These are phyloP conservation scores for Aphidius gifuensis DNA, from an alignment of 1,140 invertebrate species.

Conservation along the genomic window DNA sequence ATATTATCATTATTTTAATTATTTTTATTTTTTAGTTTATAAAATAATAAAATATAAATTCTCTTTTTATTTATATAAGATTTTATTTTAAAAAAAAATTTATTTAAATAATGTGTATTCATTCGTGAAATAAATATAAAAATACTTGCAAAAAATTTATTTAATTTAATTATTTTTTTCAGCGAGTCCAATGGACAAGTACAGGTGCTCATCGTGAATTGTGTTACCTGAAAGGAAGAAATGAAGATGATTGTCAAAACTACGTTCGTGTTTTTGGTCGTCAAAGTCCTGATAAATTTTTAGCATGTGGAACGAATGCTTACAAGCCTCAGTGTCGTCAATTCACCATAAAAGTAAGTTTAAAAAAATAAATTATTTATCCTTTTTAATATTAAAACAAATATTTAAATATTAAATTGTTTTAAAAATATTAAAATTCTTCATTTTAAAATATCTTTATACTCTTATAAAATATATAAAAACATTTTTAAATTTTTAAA, in stretches of 20 bases:
- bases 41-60: too few relatives aligned
- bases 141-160: not conserved
- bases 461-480: too few relatives aligned
- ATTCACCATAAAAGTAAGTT: constrained; percentile 63
- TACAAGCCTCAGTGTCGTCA: constrained; percentile 90
- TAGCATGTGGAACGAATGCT: constrained; percentile 95
- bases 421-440: not conserved
- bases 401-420: not conserved
- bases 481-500: too few relatives aligned
- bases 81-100: too few relatives aligned
- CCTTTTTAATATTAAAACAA: not conserved
- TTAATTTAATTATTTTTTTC: constrained; percentile 38
- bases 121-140: not conserved
- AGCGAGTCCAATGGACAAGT: constrained; percentile 84
- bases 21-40: constrained; percentile 26
- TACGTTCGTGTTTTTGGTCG: constrained; percentile 86
- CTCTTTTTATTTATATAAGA: too few relatives aligned
- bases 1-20: not conserved
- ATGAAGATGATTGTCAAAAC: constrained; percentile 89
- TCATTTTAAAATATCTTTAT: not conserved
- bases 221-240: constrained; percentile 84
- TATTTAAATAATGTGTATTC: too few relatives aligned
- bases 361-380: not conserved
- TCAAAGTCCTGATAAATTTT: constrained; percentile 67
- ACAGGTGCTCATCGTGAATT: constrained; percentile 77